Percentiles rank a stretch among this genome's conserved stretches.
These are phyloP conservation scores for Agonopterix arenella DNA, from an alignment of 2,888 invertebrate genomes.

Conservation along the genomic window DNA sequence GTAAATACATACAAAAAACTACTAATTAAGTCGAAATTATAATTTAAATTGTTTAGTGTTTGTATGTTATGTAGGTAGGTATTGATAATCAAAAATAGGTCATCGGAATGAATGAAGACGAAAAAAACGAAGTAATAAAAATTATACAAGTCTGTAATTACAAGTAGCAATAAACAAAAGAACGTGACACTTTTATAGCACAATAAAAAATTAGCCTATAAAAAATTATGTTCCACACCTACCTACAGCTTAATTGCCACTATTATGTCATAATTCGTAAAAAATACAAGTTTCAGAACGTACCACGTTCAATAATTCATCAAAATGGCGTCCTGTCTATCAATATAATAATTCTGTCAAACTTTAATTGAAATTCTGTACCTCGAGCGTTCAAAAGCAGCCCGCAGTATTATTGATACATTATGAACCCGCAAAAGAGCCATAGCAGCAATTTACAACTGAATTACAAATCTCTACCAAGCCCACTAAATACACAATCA, in stretches of 20 bases:
- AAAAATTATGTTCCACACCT: not conserved
- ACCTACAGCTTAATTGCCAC: conserved; percentile 29
- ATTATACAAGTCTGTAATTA: not conserved
- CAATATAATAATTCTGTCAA: conserved; percentile 75
- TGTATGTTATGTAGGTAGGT: no score
- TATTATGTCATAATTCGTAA: conserved; percentile 35
- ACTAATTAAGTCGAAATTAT: no score
- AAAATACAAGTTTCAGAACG: conserved; percentile 24
- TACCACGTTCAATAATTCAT: conserved; percentile 54
- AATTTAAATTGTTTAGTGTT: no score
- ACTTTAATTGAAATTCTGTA: conserved; percentile 70
- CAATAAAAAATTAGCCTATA: conserved; percentile 6
- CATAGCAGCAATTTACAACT: conserved; percentile 69
- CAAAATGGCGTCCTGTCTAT: conserved; percentile 59
- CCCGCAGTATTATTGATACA: conserved; percentile 70
- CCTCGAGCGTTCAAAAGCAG: conserved; percentile 41
- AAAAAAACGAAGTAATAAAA: not conserved
- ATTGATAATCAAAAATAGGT: no score
- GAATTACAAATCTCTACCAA: conserved; percentile 71
- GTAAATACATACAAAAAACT: no score
- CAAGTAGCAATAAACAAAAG: conserved; percentile 1
- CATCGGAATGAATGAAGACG: not conserved
- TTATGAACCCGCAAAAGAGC: conserved; percentile 67
- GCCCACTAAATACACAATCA: conserved; percentile 69
- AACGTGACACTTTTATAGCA: conserved; percentile 1